phyloP scores from a whole-genome alignment of 1,140 invertebrate species.

The Ceratoteleas bidentatus region DNA sequence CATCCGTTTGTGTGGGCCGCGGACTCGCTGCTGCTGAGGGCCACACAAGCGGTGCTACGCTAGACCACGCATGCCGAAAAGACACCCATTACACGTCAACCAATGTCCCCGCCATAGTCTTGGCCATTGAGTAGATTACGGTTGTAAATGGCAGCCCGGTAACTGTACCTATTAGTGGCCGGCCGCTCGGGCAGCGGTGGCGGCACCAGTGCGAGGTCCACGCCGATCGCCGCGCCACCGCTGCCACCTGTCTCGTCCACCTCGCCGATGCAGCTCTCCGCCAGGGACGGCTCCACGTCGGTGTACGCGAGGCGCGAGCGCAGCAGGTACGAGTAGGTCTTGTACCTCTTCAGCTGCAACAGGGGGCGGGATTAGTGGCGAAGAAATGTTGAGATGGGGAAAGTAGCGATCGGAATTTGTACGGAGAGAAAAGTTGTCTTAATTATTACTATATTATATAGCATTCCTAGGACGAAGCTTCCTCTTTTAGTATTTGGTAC shows the following conservation, averaged over 20 bases:
- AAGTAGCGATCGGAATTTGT: too few species aligned
- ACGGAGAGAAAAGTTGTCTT: too few species aligned
- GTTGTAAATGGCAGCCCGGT: conserved; percentile 87
- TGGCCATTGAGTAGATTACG: conserved; percentile 83
- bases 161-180: conserved; percentile 91
- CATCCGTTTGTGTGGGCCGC: conserved; percentile 53
- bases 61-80: conserved; percentile 90
- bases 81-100: conserved; percentile 89
- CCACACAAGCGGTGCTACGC: conserved; percentile 68
- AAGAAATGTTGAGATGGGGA: too few species aligned
- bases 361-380: too few species aligned
- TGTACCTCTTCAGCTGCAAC: conserved; percentile 93
- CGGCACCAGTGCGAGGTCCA: conserved; percentile 76
- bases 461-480: too few species aligned
- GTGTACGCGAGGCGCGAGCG: conserved; percentile 87
- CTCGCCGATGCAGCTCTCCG: conserved; percentile 89
- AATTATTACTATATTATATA: too few species aligned
- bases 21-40: conserved; percentile 12
- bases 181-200: conserved; percentile 81
- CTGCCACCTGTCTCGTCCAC: conserved; percentile 87
- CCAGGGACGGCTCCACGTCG: conserved; percentile 84
- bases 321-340: conserved; percentile 91
- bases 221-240: conserved; percentile 76
- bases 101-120: conserved; percentile 84
- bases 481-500: too few species aligned